phyloP scores from a whole-genome alignment of 2,888 invertebrate genomes.

The Heliconius erato region DNA sequence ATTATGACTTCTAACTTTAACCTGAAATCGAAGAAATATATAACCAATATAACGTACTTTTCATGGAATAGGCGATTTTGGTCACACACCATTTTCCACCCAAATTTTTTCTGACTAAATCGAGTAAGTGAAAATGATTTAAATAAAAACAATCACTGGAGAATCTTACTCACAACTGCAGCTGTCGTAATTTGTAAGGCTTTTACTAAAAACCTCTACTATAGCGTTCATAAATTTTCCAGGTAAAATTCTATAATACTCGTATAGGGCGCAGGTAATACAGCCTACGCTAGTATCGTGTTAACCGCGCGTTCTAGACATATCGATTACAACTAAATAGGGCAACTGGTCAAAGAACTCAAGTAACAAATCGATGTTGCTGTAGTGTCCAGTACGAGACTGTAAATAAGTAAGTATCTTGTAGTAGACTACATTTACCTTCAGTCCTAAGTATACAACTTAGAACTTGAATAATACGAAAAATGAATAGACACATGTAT shows the following conservation, averaged over 20 bases:
- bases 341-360: conserved; percentile 61
- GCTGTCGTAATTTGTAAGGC: too few species aligned
- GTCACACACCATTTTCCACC: too few species aligned
- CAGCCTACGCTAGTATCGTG: neutral
- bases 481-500: neutral
- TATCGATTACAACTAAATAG: conserved; percentile 49
- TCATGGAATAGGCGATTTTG: too few species aligned
- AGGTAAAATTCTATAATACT: neutral
- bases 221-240: neutral
- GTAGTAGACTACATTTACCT: neutral
- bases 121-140: neutral
- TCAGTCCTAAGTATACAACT: too few species aligned
- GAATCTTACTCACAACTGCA: too few species aligned
- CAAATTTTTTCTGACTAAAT: neutral
- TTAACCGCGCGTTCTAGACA: conserved; percentile 26
- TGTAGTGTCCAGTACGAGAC: neutral
- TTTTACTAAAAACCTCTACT: neutral
- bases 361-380: conserved; percentile 54
- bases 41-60: too few species aligned
- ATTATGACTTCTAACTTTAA: too few species aligned
- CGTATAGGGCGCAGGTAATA: conserved; percentile 14
- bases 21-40: too few species aligned
- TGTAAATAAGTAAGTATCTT: conserved; percentile 13
- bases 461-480: too few species aligned
- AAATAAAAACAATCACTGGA: too few species aligned